phyloP scores from a whole-genome alignment of 2,113 vertebrate genomes.

The Thalassarche chlororhynchos region DNA sequence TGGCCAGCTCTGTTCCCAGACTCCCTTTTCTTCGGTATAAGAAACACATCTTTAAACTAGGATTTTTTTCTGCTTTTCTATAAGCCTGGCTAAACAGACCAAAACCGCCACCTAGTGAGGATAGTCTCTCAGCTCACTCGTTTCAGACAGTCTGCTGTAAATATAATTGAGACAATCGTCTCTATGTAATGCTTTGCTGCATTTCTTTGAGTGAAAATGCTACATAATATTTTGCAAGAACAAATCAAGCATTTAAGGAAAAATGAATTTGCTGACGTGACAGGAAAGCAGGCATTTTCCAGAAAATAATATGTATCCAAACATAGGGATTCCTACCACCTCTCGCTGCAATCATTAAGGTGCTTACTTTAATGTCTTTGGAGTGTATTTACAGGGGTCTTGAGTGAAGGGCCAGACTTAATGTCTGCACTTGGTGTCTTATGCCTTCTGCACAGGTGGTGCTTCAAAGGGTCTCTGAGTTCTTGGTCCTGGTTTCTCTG shows the following conservation, averaged over 20 bases:
- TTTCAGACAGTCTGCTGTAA: neutral
- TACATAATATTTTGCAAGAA: neutral
- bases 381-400: neutral
- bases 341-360: neutral
- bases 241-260: neutral
- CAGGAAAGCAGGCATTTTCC: neutral
- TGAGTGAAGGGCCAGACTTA: neutral
- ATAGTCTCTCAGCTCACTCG: neutral
- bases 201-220: neutral
- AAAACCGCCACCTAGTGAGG: slow-evolving; percentile 62
- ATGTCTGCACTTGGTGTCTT: neutral
- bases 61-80: neutral
- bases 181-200: neutral
- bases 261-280: neutral
- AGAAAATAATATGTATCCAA: neutral
- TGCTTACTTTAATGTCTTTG: neutral
- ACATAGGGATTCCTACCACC: neutral
- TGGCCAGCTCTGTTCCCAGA: neutral
- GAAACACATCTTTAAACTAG: neutral
- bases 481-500: neutral
- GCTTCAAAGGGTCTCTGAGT: neutral
- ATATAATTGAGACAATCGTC: fast-evolving
- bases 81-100: neutral
- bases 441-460: neutral
- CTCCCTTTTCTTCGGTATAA: neutral